phyloP scores from a whole-genome alignment of 2,888 invertebrate genomes.

The Idaea dimidiata region DNA sequence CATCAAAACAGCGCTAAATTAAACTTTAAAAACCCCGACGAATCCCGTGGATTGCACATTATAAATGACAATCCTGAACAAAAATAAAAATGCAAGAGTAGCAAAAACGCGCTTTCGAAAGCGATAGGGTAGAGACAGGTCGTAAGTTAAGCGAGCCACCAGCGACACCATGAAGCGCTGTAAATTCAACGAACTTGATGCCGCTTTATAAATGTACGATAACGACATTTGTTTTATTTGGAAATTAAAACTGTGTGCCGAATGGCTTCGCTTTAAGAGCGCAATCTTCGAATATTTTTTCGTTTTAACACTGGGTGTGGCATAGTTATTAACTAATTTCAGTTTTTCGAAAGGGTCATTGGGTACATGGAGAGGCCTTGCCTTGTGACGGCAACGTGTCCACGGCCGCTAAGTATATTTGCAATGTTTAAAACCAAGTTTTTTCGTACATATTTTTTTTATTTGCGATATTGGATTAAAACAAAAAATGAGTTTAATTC shows the following conservation, averaged over 20 bases:
- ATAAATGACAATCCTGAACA: slow-evolving; percentile 18
- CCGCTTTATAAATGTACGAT: slow-evolving; percentile 26
- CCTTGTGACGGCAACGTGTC: too few species aligned
- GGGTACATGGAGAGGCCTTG: too few species aligned
- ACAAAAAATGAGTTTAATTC: too few species aligned
- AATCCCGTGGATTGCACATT: slow-evolving; percentile 16
- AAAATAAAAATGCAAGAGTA: slow-evolving; percentile 18
- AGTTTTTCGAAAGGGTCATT: too few species aligned
- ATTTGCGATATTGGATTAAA: too few species aligned
- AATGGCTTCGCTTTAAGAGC: not conserved
- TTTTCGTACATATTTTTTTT: too few species aligned
- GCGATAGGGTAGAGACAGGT: slow-evolving; percentile 28
- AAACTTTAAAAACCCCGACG: slow-evolving; percentile 22
- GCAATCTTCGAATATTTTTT: too few species aligned
- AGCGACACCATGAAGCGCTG: slow-evolving; percentile 7
- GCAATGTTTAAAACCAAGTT: too few species aligned
- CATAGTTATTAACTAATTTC: too few species aligned
- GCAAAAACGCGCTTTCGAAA: slow-evolving; percentile 22
- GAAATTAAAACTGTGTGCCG: not conserved
- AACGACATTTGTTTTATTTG: slow-evolving; percentile 14
- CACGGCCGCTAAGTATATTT: too few species aligned
- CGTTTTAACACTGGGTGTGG: too few species aligned
- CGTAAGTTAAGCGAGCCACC: slow-evolving; percentile 20
- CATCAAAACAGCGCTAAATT: slow-evolving; percentile 6
- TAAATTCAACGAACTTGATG: slow-evolving; percentile 31